Evolutionary conservation across 2,113 vertebrate genomes (phyloP), one percentile per base, ranked within the genome.

Genomic region (Sclerurus mexicanus): DNA sequence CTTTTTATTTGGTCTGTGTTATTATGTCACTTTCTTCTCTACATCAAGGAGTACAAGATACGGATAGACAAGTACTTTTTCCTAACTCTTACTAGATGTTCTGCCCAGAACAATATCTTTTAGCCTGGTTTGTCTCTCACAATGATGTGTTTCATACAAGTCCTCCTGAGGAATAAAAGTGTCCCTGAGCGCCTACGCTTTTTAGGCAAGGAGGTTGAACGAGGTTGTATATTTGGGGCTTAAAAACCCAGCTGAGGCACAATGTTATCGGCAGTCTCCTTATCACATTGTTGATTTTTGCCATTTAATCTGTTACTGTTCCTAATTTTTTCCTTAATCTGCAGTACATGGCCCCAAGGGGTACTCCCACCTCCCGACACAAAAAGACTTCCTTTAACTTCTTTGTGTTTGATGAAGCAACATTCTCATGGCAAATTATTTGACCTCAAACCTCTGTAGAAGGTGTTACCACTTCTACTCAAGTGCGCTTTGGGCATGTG

Each of bases 301-400:
- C 72, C 1, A 44, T 66, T 79, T 68, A 46, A 80, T 58, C 62
- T 75, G 64, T 69, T 83, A 58, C 6, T 77, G 20, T 59, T 78
- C 30, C n/a, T 22, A 39, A 73, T 73, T 62, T 46, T 58, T 94
- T 82, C 47, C 62, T 68, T 62, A 58, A 42, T 73, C 55, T 79
- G 53, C 31, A 37, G 53, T 16, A 14, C 42, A 2, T 2, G 4
- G 30, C 16, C 62, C 69, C 1, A 0, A 4, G 31, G 56, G 52
- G 52, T 35, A 10, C 7, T 39, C 40, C 40, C 40, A 14, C 40
- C 40, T 14, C 40, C 3, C 1, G 2, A 13, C 69, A 71, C 63
- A 59, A 59, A 89, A 85, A 19, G 76, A 40, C 33, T 79, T 77
- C 18, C 62, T 78, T 31, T 31, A 58, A 62, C 49, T 27, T 40